These are phyloP conservation scores for Zaprionus capensis DNA, from an alignment of 1,140 invertebrate species.

Conservation along the genomic window DNA sequence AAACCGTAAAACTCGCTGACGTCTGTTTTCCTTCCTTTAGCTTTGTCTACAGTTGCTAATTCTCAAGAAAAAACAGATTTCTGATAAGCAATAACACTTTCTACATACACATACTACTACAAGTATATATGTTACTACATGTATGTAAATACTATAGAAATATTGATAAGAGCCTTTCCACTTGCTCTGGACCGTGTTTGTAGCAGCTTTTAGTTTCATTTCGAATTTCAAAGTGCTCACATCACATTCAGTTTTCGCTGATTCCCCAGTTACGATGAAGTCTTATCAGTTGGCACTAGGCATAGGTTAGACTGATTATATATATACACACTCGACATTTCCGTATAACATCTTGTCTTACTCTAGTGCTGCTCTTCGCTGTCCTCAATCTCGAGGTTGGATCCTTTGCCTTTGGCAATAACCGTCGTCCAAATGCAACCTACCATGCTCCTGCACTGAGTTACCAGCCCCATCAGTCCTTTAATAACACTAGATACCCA, in stretches of 20 bases:
- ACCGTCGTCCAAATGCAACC: constrained; percentile 38
- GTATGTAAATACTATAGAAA: constrained; percentile 3
- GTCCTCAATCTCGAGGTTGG: constrained; percentile 28
- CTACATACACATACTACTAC: background rate
- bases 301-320: constrained; percentile 44
- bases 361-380: constrained; percentile 44
- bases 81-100: constrained; percentile 12
- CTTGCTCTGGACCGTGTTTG: constrained; percentile 5
- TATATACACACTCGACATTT: background rate
- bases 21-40: constrained; percentile 13
- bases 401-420: background rate
- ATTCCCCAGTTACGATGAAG: constrained; percentile 17
- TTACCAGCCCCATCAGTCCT: constrained; percentile 2
- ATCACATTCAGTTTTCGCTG: constrained; percentile 15
- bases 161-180: constrained; percentile 22
- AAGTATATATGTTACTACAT: background rate
- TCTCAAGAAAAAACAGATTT: constrained; percentile 21
- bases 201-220: constrained; percentile 39
- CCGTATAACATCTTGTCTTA: constrained; percentile 3
- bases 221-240: constrained; percentile 23
- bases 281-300: constrained; percentile 43
- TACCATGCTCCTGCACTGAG: constrained; percentile 31
- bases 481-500: constrained; percentile 13
- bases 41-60: background rate
- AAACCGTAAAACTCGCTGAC: constrained; percentile 14